These are phyloP conservation scores for Limnodromus scolopaceus DNA, from an alignment of 2,797 vertebrate species.

Conservation along the genomic window DNA sequence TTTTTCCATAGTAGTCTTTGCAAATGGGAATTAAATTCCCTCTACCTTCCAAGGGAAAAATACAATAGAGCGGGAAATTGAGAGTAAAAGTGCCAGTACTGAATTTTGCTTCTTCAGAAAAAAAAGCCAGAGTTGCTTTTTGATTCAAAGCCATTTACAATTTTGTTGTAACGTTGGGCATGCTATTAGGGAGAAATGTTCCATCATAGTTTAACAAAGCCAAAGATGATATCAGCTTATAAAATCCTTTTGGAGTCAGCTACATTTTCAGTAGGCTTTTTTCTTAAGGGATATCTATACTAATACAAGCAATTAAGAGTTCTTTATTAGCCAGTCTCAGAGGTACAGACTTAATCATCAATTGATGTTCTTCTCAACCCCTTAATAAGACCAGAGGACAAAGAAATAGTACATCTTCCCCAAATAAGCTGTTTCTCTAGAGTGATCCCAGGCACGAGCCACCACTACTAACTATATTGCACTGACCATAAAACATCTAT, in stretches of 20 bases:
- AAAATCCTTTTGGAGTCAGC: constrained; percentile 34
- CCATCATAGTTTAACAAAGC: not conserved
- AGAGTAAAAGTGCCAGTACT: not conserved
- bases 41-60: not conserved
- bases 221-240: constrained; percentile 40
- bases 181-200: constrained; percentile 26
- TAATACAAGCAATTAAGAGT: constrained; percentile 12
- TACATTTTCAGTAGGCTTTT: constrained; percentile 23
- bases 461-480: not conserved
- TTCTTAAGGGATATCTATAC: not conserved
- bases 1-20: not conserved
- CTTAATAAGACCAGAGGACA: not conserved
- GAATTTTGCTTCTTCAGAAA: not conserved
- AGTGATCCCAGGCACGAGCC: not conserved
- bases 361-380: not conserved
- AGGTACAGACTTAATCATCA: not conserved
- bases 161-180: not conserved
- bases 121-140: not conserved
- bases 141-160: constrained; percentile 24
- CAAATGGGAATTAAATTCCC: not conserved
- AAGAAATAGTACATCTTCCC: not conserved
- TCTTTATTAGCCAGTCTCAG: not conserved
- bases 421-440: not conserved
- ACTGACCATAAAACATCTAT: not conserved
- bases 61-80: not conserved